Evolutionary conservation across 1,140 invertebrate species (phyloP), one percentile per base, ranked within the genome.

Genomic region (Drosophila nebulosa): DNA sequence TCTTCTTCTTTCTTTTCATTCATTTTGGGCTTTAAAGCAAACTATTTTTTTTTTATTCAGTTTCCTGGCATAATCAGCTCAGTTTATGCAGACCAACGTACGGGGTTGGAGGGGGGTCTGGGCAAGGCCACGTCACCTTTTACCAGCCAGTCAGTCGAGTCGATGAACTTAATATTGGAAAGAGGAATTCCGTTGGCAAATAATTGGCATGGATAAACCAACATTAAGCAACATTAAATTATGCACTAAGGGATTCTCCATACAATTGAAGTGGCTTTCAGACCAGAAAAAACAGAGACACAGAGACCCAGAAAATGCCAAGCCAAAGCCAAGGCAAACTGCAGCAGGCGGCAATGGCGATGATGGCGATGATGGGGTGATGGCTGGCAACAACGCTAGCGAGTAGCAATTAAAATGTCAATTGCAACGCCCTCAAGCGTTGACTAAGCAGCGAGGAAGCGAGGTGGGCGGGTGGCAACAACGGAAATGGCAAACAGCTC

Each of bases 401-500:
- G 67, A 84, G 64, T 74, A 67, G 81, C 84, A 85, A 85, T 85
- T 85, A 85, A 85, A 85, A 86, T 64, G 74, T 78, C 81, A 85
- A 86, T 85, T 78, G 78, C 80, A 76, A 81, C 78, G 78, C 74
- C 74, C 64, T 46, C 51, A 24, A 58, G 50, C 24, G 60, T 57
- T 18, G 51, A 61, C 36, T 42, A 53, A 71, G 46, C 55, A 69
- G 57, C 59, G 14, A 2, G 2, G n/a, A n/a, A n/a, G n/a, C n/a
- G n/a, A n/a, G n/a, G n/a, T n/a, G n/a, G n/a, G 42, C 27, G 50
- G 18, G 7, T 21, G 53, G 30, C 62, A 56, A 60, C 69, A 69
- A 77, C 69, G 57, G 56, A 72, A 64, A 62, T 62, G 62, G 57
- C 77, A 78, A 71, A 69, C 69, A 64, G 42, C 36, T 14, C 32